Base-by-base conservation (phyloP, 2,888 invertebrate genomes). In the Sphinx pinastri region DNA sequence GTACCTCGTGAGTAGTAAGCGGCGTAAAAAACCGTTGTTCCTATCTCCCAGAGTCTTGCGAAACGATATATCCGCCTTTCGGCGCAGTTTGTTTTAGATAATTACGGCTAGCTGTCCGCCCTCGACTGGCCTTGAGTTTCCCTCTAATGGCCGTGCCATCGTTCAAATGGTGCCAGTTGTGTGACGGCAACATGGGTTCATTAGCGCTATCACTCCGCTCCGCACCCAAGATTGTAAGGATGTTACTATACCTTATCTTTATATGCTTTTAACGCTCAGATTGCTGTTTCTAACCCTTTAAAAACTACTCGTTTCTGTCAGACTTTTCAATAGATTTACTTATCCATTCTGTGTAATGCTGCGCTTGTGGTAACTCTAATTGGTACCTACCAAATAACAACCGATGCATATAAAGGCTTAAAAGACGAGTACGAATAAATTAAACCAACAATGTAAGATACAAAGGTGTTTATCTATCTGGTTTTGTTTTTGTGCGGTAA, bases 101-200 rank as follows among this genome's bases (percentile, higher is more conserved):
- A 90, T 91, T 91, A 89, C 88, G 78, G 82, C 77, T 79, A 80
- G 84, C 85, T 88, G 90, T 91, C 90, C 88, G 85, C 88, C 87
- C 86, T 85, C 83, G 71, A 75, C 84, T 81, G 87, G 88, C 88
- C 87, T 88, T 90, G 87, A 81, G 83, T 84, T 84, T 82, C 84
- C 85, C 85, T 82, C 85, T 88, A 90, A 88, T 89, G 87, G 88
- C 82, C 78, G 77, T 79, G 79, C 84, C 87, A 88, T 88, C 88
- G 84, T 85, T 89, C 88, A 88, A 85, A 84, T 84, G 85, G 88
- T 87, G 88, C 89, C 85, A 88, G 84, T 86, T 84, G 84, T 87
- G 89, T 87, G 92, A 92, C 91, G 85, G 87, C 85, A 79, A 91
- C 92, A 92, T 86, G 88, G 89, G 88, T 93, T 93, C 92, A 93